A percentile compares a stretch with the other conserved stretches of the same genome.
Evolutionary conservation across 92 coral and sea anemone genomes (phyloP).

Genomic region (Epizoanthus illoricatus): DNA sequence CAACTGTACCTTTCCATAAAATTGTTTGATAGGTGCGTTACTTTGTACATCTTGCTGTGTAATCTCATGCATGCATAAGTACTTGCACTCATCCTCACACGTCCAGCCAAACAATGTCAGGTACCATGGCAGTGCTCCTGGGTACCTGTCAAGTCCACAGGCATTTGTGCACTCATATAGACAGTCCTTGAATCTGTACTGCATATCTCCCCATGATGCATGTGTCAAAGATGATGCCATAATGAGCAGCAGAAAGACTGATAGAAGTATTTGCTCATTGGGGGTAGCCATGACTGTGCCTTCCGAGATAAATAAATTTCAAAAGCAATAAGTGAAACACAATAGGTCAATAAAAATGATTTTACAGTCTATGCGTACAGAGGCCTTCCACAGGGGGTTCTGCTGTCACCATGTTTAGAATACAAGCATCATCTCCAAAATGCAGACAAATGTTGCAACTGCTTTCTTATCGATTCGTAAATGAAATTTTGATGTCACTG

Average conservation of each 20-base stretch:
- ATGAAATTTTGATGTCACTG: too few relatives aligned
- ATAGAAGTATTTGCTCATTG: not conserved
- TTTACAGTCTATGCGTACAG: too few relatives aligned
- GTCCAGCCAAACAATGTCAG: slow-evolving; percentile 82
- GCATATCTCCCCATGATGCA: slow-evolving; percentile 78
- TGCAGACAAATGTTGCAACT: too few relatives aligned
- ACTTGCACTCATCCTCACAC: slow-evolving; percentile 94
- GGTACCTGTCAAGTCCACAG: slow-evolving; percentile 71
- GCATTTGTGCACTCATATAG: slow-evolving; percentile 44
- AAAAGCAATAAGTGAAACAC: too few relatives aligned
- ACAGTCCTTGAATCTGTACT: slow-evolving; percentile 56
- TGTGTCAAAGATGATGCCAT: slow-evolving; percentile 15
- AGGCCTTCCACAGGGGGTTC: too few relatives aligned
- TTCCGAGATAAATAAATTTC: not conserved
- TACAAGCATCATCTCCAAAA: too few relatives aligned
- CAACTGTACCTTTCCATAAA: slow-evolving; percentile 85
- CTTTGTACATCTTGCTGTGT: slow-evolving; percentile 55
- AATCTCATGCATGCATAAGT: slow-evolving; percentile 85
- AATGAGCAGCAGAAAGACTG: not conserved
- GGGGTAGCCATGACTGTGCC: not conserved
- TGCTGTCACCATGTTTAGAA: too few relatives aligned
- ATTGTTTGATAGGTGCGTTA: slow-evolving; percentile 64
- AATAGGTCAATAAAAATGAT: too few relatives aligned
- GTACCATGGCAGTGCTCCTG: slow-evolving; percentile 72
- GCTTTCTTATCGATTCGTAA: too few relatives aligned